These are phyloP conservation scores for Micropoecilia bifurca DNA, from an alignment of 2,797 vertebrate species.

Conservation along the genomic window DNA sequence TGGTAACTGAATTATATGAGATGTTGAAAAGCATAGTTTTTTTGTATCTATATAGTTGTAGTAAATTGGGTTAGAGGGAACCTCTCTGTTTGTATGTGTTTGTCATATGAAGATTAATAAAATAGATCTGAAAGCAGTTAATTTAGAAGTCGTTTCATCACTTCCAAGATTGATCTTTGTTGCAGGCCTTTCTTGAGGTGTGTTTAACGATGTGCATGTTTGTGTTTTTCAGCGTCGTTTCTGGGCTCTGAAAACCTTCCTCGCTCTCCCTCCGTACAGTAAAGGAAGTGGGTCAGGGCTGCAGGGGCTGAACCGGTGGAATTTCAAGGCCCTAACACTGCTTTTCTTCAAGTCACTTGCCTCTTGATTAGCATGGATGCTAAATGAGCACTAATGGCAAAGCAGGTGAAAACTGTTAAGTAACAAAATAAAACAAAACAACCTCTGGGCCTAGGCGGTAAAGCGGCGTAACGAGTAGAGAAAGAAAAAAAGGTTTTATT, in stretches of 20 bases:
- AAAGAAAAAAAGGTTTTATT: background rate
- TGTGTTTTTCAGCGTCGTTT: conserved; percentile 7
- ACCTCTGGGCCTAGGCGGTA: conserved; percentile 3
- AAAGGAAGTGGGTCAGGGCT: conserved; percentile 57
- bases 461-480: conserved; percentile 2
- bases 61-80: conserved; percentile 24
- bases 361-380: conserved; percentile 39
- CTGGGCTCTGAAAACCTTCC: conserved; percentile 19
- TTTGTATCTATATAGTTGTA: conserved; percentile 19
- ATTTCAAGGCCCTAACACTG: conserved; percentile 22
- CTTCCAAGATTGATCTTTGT: background rate
- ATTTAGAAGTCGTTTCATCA: no score
- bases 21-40: conserved; percentile 36
- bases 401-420: conserved; percentile 19
- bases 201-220: background rate
- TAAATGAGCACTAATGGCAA: conserved; percentile 41
- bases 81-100: background rate
- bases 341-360: conserved; percentile 33
- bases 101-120: background rate
- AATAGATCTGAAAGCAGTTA: background rate
- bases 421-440: conserved; percentile 16
- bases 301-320: conserved; percentile 57
- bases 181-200: background rate
- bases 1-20: conserved; percentile 63
- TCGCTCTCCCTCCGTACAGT: conserved; percentile 16